These are phyloP conservation scores for Carterocephalus palaemon DNA, from an alignment of 2,888 invertebrate species.

Conservation along the genomic window DNA sequence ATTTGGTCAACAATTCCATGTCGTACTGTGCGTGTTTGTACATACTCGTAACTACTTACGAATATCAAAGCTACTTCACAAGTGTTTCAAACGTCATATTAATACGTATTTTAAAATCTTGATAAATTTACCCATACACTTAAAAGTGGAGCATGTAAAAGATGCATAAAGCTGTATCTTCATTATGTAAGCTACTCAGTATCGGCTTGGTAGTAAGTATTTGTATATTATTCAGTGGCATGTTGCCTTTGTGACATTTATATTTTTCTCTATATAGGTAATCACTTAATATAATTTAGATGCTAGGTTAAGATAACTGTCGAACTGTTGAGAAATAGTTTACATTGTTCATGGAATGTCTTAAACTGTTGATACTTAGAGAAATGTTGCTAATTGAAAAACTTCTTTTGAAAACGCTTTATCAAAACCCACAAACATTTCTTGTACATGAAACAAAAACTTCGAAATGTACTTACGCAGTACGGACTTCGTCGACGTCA, in stretches of 20 bases:
- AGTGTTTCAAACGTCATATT: background rate
- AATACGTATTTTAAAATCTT: background rate
- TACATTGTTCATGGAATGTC: too few relatives aligned
- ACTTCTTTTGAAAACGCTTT: too few relatives aligned
- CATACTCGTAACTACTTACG: constrained; percentile 2
- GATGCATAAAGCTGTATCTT: constrained; percentile 6
- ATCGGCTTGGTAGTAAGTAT: constrained; percentile 6
- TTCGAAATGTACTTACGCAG: too few relatives aligned
- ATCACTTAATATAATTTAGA: background rate
- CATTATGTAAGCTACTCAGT: background rate
- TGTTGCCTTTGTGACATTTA: constrained; percentile 1
- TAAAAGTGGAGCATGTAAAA: constrained; percentile 7
- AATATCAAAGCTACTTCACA: constrained; percentile 3
- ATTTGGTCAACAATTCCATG: background rate
- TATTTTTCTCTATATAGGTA: background rate
- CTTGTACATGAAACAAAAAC: too few relatives aligned
- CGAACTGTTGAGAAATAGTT: too few relatives aligned
- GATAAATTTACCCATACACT: background rate
- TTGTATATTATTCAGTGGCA: constrained; percentile 1
- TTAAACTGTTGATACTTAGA: too few relatives aligned
- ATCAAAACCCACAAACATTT: too few relatives aligned
- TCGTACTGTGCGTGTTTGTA: constrained; percentile 11
- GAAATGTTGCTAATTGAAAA: too few relatives aligned
- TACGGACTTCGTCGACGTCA: too few relatives aligned
- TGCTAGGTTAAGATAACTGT: background rate